Evolutionary conservation across 2,797 vertebrate genomes (phyloP), one percentile per base, ranked within the genome.

Genomic region (Sebastes hubbsi): DNA sequence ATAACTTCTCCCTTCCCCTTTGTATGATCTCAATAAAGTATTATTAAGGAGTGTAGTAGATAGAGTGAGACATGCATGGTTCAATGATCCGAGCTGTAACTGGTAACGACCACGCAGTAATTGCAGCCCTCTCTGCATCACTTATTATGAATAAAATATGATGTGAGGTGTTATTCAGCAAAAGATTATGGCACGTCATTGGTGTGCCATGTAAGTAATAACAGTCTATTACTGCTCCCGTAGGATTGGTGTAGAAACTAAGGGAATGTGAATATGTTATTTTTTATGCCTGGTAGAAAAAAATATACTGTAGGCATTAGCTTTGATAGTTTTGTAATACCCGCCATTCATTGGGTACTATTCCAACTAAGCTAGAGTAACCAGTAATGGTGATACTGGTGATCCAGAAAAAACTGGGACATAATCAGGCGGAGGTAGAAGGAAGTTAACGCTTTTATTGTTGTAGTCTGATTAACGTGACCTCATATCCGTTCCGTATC

Each of bases 71-170:
- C 73, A 60, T 34, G 73, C 81, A 87, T 14, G 76, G 78, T 82
- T 88, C 76, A 83, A 24, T 71, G 84, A 83, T 87, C 75, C 56
- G 25, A 78, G 72, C 85, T 56, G 75, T 78, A 86, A 89, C 77
- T 74, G 38, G 83, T 77, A 88, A 89, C 52, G 64, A 58, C 80
- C 73, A 72, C 20, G 46, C 75, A 29, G 80, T 95, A 92, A 94
- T 92, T 94, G 91, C 82, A 85, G 80, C 84, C 68, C 85, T 93
- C 81, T 91, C 88, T 84, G 91, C 88, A 84, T 91, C 88, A 83
- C 86, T 90, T 89, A 87, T 87, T 87, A 93, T 94, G 90, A 95
- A 95, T 95, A 93, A 95, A 95, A 95, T 92, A 94, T 94, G 85
- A 95, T 86, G 78, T 72, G 56, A 76, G 81, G 84, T 93, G 89